Evolutionary conservation across 2,797 vertebrate species (phyloP), one percentile per base, ranked within the genome.

Genomic region (Hypotaenidia okinawae): DNA sequence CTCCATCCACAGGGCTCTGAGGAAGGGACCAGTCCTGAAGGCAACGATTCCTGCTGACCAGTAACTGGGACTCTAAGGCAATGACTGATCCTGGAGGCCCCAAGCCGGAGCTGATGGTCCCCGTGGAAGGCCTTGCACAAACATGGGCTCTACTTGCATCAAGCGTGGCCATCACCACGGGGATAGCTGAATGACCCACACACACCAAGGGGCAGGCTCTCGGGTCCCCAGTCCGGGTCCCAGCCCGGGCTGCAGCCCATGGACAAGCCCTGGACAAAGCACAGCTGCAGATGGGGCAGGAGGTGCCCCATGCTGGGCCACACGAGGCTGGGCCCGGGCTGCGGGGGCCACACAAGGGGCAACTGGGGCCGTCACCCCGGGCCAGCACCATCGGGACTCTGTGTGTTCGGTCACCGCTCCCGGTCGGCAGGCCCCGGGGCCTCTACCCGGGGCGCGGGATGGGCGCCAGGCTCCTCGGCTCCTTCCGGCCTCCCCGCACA

Each of bases 291-390:
- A 9, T 11, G 21, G 45, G 41, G 7, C 16, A 2, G 24, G 55
- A 23, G 16, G 0, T 0, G 6, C 16, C 19, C 57, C 1, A 8
- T 0, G 4, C 35, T 3, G 63, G 27, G 51, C 77, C 9, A 16
- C 4, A 63, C 6, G 4, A 30, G 51, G 70, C 43, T 14, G 3
- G 27, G 18, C 24, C 17, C 13, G 1, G 33, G 19, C 33, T 15
- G 61, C 1, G 21, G 32, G 24, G 30, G 45, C 35, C 30, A 6
- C 8, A 0, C 5, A 1, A 5, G 64, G 49, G 6, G 14, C 24
- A 1, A 39, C 16, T 0, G 9, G 0, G 3, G 61, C 75, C 13
- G 30, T 5, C 84, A 9, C 41, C 19, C 11, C 3, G 0, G n/a
- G 75, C 30, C 0, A 0, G 51, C 76, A 58, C 41, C 7, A 0